Percentiles rank a stretch among this genome's conserved stretches.
phyloP scores from a whole-genome alignment of 1,140 invertebrate species.

The Asbolus verrucosus region DNA sequence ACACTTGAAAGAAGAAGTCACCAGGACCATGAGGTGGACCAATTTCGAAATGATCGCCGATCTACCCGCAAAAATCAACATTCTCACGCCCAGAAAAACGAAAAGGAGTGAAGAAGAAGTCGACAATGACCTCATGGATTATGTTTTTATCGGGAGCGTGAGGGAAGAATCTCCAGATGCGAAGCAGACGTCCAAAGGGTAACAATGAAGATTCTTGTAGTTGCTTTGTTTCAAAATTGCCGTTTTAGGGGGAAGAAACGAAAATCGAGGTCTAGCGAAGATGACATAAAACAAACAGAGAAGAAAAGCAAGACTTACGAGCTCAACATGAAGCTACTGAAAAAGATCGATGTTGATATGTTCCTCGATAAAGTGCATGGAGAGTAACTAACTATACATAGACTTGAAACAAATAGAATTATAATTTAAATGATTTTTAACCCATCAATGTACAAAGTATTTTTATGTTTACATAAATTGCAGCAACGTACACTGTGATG shows the following conservation, averaged over 20 bases:
- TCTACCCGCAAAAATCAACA: not conserved
- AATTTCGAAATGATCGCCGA: not conserved
- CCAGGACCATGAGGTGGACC: constrained; percentile 12
- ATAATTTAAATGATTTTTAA: no score
- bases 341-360: constrained; percentile 24
- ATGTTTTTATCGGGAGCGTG: not conserved
- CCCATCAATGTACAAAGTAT: no score
- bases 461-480: no score
- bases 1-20: not conserved
- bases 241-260: constrained; percentile 20
- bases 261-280: constrained; percentile 9
- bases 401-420: no score
- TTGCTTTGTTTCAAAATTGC: not conserved
- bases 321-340: constrained; percentile 16
- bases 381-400: no score
- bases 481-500: no score
- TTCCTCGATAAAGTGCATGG: constrained; percentile 38
- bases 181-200: not conserved
- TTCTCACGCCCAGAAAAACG: not conserved
- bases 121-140: constrained; percentile 19
- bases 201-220: not conserved
- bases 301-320: constrained; percentile 7
- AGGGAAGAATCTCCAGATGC: not conserved
- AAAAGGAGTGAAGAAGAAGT: not conserved
- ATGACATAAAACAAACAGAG: constrained; percentile 5